A percentile compares a stretch with the other conserved stretches of the same genome.
Evolutionary conservation across 2,113 vertebrate species (phyloP).

Genomic region (Cyanistes caeruleus): DNA sequence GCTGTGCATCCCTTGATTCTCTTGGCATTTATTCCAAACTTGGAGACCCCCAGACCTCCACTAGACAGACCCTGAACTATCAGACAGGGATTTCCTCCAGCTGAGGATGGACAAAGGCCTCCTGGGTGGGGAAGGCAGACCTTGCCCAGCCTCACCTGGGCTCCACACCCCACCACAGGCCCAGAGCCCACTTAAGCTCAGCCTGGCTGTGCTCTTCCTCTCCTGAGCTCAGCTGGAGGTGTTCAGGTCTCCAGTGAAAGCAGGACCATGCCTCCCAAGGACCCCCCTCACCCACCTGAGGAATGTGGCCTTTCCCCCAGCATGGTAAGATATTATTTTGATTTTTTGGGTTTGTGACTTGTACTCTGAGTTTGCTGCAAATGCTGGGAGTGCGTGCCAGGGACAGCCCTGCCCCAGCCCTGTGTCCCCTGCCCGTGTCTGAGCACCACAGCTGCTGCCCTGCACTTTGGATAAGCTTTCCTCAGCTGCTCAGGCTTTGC

Average conservation of each 20-base stretch:
- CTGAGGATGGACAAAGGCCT: neutral
- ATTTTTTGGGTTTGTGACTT: rapidly evolving
- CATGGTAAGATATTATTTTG: neutral
- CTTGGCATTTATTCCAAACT: neutral
- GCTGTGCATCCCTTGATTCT: neutral
- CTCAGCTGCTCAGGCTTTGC: neutral
- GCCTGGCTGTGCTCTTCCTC: rapidly evolving
- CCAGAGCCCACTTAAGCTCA: neutral
- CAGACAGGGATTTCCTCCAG: neutral
- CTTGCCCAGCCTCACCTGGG: neutral
- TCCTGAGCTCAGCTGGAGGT: neutral
- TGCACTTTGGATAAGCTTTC: neutral
- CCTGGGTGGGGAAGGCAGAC: neutral
- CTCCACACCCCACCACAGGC: neutral
- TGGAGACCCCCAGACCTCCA: neutral
- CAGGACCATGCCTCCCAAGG: rapidly evolving
- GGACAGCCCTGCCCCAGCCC: neutral
- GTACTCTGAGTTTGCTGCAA: neutral
- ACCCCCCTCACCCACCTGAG: rapidly evolving
- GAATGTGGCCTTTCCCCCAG: rapidly evolving
- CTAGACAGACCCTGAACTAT: neutral
- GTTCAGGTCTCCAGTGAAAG: rapidly evolving
- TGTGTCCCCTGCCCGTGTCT: rapidly evolving
- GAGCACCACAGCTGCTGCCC: too few relatives aligned
- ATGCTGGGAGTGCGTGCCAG: neutral